Conservation (phyloP, 2,888 invertebrate species). For the Gymnoscelis rufifasciata region DNA sequence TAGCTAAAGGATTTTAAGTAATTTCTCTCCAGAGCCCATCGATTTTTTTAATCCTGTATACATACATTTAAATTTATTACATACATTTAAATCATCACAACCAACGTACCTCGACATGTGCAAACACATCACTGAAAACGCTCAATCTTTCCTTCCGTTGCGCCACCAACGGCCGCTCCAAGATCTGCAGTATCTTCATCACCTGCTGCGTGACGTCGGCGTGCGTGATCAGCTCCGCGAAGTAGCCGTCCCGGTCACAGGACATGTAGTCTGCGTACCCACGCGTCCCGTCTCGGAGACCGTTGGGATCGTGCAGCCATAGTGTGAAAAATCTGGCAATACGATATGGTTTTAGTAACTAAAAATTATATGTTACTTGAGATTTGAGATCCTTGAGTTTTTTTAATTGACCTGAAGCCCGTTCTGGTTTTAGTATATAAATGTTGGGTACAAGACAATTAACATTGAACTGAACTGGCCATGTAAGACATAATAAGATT, state of each 20-base stretch:
- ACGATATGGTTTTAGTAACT: too few species aligned
- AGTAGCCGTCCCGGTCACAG: constrained; percentile 63
- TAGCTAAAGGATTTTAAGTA: too few species aligned
- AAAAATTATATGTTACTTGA: too few species aligned
- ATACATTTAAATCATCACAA: background rate
- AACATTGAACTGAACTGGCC: too few species aligned
- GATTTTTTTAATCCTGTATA: too few species aligned
- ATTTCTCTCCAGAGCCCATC: too few species aligned
- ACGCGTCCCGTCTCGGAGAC: constrained; percentile 59
- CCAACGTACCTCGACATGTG: constrained; percentile 57
- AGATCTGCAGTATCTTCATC: constrained; percentile 50
- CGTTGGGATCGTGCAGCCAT: constrained; percentile 64
- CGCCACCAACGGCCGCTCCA: constrained; percentile 64
- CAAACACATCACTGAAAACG: constrained; percentile 65
- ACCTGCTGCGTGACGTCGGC: constrained; percentile 67
- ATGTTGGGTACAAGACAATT: too few species aligned
- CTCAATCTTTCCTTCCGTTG: constrained; percentile 51
- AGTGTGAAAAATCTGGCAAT: constrained; percentile 59
- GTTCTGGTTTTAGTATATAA: too few species aligned
- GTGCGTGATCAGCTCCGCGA: constrained; percentile 58
- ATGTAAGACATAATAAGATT: too few species aligned
- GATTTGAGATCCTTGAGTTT: too few species aligned
- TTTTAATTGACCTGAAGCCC: too few species aligned
- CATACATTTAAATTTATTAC: too few species aligned
- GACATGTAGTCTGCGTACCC: constrained; percentile 46